Evolutionary conservation across 2,888 invertebrate species (phyloP), one percentile per base, ranked within the genome.

Genomic region (Tetheella fluctuosa): DNA sequence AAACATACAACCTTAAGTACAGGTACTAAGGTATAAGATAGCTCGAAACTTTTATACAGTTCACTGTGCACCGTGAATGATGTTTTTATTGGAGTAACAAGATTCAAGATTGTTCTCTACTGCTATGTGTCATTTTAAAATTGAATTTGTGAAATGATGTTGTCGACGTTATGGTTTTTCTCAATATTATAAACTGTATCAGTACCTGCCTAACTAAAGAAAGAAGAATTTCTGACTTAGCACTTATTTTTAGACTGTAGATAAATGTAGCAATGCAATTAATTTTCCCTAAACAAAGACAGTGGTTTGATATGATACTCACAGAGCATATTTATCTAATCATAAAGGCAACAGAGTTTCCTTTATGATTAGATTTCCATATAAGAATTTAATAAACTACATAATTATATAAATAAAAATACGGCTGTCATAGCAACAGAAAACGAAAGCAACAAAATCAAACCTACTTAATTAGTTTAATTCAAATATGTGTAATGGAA

Each of bases 401-500:
- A n/a, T n/a, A n/a, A n/a, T n/a, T n/a, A n/a, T n/a, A n/a, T n/a
- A n/a, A n/a, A n/a, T n/a, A n/a, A n/a, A n/a, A n/a, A n/a, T n/a
- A n/a, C n/a, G n/a, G n/a, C n/a, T n/a, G 13, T 20, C 34, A 54
- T 54, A 30, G 25, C 15, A 54, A 17, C n/a, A 25, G 54, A 25
- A 55, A 55, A 20, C 23, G 55, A 20, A 55, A 20, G 30, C 37
- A 20, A 34, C 55, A 7, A 55, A 37, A 34, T 55, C 17, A 37
- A 55, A 55, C 55, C 28, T 54, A 55, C 3, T 55, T 55, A 34
- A 55, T 37, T 52, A 58, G 20, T 52, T 53, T 54, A 55, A 53
- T 53, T 39, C 53, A 53, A n/a, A 55, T 34, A 54, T 58, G 57
- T 57, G 57, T 42, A 57, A 60, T 60, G 54, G 54, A 55, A 52